Evolutionary conservation across 2,888 invertebrate species (phyloP), one percentile per base, ranked within the genome.

Genomic region (Meiosimyza platycephala): DNA sequence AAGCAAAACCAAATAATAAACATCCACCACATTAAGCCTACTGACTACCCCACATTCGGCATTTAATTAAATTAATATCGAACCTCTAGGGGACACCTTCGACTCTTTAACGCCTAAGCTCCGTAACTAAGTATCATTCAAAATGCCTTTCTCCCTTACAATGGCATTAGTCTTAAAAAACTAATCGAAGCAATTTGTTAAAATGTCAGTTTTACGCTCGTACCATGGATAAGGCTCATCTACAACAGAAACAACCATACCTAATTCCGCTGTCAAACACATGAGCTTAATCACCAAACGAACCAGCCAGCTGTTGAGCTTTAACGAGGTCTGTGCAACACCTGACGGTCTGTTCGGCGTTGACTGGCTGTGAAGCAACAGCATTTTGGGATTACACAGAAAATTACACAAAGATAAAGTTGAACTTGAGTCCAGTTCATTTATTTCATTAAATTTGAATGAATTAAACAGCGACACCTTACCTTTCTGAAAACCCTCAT

Each of bases 131-230:
- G 76, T 73, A 75, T 76, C 62, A 73, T 65, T 62, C 57, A 48
- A 68, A 73, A 18, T 15, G 54, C 16, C 6, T 22, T 50, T 18
- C 28, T 28, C 28, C 28, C 22, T 50, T 2, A 40, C 6, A 48
- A 48, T 33, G 51, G 52, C 52, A 13, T 47, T 52, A 70, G 47
- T 74, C 74, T 77, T 76, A 75, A 76, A 76, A 75, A 78, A 78
- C 79, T 78, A 78, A 79, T 79, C 78, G 79, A 76, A 75, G 76
- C 75, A 78, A 78, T 79, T 79, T 78, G 79, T 79, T 76, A 76
- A 78, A 77, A 75, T 79, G 79, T 78, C 78, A 78, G 78, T 78
- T 78, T 77, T 78, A 73, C 76, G 40, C 40, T 28, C 40, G 16
- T 40, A 57, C 51, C 22, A 62, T 33, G 55, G 52, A 72, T 63